Base-by-base conservation (phyloP, 1,140 invertebrate genomes). In the Leptinotarsa defecta region DNA sequence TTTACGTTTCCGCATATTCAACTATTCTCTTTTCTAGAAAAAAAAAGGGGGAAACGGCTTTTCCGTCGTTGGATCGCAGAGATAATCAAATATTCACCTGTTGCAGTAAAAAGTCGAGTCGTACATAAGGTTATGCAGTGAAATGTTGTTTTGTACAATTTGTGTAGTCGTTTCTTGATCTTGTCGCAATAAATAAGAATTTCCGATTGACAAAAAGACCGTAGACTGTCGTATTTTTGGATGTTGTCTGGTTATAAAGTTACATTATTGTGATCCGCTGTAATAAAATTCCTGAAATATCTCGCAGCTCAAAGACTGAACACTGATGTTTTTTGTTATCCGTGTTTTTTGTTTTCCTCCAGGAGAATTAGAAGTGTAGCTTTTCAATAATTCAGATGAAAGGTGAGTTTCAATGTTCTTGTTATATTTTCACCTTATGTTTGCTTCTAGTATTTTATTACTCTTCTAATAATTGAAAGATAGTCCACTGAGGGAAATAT, bases 51-150 rank as follows among this genome's bases (percentile, higher is more conserved):
- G 5, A 71, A 71, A 71, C 22, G 70, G 70, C 52, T 43, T 68
- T 68, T 24, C 65, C 19, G 19, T 24, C 22, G 17, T 8, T 27
- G 27, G 17, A 68, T 68, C 65, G 24, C 8, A 24, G n/a, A 68
- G 24, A 43, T 68, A 68, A 68, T 68, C 65, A 68, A 68, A 68
- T 68, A 68, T 68, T 68, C 65, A 68, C 65, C 65, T 68, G 65
- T 68, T 68, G 65, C 27, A 43, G 65, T 68, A 27, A 68, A 68
- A 43, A 27, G 43, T 24, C 43, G 11, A 24, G 22, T 11, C 65
- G 65, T 24, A 68, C 24, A 43, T 68, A 68, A 68, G 43, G 27
- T 68, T 43, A 43, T 19, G 65, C 22, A 57, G 65, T n/a, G 65
- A 17, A 27, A 27, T 24, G 43, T 68, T 68, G 65, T 68, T 27